phyloP scores from a whole-genome alignment of 2,113 vertebrate species.

The Oryctolagus cuniculus region DNA sequence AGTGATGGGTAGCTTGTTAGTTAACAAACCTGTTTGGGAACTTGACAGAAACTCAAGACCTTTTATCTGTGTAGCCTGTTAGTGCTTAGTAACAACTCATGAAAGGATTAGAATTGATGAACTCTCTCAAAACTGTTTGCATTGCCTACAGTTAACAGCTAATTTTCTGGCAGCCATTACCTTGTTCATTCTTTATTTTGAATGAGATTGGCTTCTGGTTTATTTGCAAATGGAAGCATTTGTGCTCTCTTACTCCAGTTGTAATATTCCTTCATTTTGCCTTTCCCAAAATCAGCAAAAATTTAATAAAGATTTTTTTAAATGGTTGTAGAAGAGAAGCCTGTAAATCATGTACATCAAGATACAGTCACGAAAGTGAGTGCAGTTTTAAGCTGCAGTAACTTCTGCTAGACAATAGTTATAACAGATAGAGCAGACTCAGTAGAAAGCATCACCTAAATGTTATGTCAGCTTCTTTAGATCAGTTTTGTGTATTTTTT shows the following conservation, averaged over 20 bases:
- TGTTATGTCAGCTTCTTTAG: not conserved
- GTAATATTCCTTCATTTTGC: not conserved
- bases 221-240: conserved; percentile 2
- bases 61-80: not conserved
- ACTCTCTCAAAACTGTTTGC: not conserved
- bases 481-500: conserved; percentile 4
- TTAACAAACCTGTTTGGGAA: not conserved
- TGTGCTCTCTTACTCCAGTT: not conserved
- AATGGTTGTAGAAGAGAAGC: not conserved
- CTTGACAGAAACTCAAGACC: not conserved
- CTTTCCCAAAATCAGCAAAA: not conserved
- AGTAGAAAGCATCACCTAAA: not conserved
- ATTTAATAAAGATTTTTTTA: conserved; percentile 5
- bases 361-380: not conserved
- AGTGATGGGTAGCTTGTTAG: not conserved
- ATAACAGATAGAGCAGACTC: not conserved
- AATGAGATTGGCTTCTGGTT: not conserved
- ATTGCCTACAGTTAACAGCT: not conserved
- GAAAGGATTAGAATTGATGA: not conserved
- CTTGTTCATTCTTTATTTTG: not conserved
- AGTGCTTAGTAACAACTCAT: not conserved
- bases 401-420: not conserved
- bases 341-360: conserved; percentile 16
- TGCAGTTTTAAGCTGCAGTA: conserved; percentile 52
- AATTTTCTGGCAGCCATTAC: not conserved